phyloP scores from a whole-genome alignment of 2,113 vertebrate genomes.

The Stegastes partitus region DNA sequence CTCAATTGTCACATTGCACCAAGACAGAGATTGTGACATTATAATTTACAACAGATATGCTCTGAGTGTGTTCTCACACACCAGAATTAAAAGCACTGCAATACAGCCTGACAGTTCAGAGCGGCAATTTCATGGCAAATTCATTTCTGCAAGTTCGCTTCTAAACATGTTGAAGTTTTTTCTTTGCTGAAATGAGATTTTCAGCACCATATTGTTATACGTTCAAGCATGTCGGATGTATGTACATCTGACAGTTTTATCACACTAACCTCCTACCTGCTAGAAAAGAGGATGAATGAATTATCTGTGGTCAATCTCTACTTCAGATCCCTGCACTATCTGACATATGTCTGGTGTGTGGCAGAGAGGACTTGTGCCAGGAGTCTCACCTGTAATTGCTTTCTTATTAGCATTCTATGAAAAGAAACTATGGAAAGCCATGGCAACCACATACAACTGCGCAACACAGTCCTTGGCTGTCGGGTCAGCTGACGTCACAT shows the following conservation, averaged over 20 bases:
- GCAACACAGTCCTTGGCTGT: conserved; percentile 11
- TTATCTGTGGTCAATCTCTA: not conserved
- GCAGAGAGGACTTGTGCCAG: conserved; percentile 9
- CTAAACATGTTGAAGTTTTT: not conserved
- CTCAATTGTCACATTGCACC: not conserved
- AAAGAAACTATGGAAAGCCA: conserved; percentile 29
- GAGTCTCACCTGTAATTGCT: conserved; percentile 35
- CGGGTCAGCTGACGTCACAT: conserved; percentile 31
- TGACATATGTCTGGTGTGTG: not conserved
- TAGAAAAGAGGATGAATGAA: no score
- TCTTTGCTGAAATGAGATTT: conserved; percentile 20
- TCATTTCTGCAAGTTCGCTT: conserved; percentile 13
- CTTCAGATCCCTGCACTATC: not conserved
- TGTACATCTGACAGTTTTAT: not conserved
- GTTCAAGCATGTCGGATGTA: not conserved
- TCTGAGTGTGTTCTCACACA: not conserved
- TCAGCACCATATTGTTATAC: conserved; percentile 2
- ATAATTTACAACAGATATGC: not conserved
- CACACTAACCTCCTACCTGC: not conserved
- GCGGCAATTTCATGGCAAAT: conserved; percentile 15
- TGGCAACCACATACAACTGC: conserved; percentile 27
- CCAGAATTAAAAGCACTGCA: not conserved
- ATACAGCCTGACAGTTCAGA: conserved; percentile 2
- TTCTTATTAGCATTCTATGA: conserved; percentile 8
- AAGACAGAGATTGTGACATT: not conserved